Evolutionary conservation across 2,113 vertebrate genomes (phyloP), one percentile per base, ranked within the genome.

Genomic region (Galeopterus variegatus): DNA sequence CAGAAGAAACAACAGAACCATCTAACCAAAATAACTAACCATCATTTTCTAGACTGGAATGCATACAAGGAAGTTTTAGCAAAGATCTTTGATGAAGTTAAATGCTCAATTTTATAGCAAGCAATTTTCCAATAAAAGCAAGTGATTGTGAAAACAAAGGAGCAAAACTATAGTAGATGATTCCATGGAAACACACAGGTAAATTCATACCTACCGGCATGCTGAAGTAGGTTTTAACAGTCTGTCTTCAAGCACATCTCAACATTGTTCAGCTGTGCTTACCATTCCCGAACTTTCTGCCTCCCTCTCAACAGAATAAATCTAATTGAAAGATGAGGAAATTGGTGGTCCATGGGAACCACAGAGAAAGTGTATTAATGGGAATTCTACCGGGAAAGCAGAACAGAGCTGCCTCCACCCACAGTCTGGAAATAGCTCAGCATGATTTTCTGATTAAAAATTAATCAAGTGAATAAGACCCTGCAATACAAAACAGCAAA

Each of bases 381-480:
- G 97, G 67, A 90, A 95, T 67, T 96, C 84, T 48, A 54, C 28
- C 17, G 70, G 93, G 60, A 94, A 96, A 88, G 24, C 45, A 90
- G 19, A 28, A 41, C 13, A 69, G 62, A 19, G 17, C 26, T 80
- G 33, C 50, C n/a, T 96, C 95, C 14, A 84, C 65, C 88, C 90
- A 92, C 24, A 65, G 33, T 83, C 54, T 81, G 87, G 79, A 96
- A 97, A 96, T 89, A 97, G 73, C 70, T 79, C 88, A 94, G 90
- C 67, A 82, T 92, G 95, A 90, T 83, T 88, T 94, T 56, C 64
- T 5, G 0, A 96, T 96, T 96, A 97, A 98, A 98, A 96, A 96
- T 95, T 96, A 97, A 97, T 96, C 90, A 96, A 95, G 80, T 91
- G 90, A 97, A 58, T 96, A 94, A 96, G 97, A 96, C 80, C 94